A percentile compares a stretch with the other conserved stretches of the same genome.
These are phyloP conservation scores for Fistularia tabacaria DNA, from an alignment of 2,797 vertebrate genomes.

Conservation along the genomic window DNA sequence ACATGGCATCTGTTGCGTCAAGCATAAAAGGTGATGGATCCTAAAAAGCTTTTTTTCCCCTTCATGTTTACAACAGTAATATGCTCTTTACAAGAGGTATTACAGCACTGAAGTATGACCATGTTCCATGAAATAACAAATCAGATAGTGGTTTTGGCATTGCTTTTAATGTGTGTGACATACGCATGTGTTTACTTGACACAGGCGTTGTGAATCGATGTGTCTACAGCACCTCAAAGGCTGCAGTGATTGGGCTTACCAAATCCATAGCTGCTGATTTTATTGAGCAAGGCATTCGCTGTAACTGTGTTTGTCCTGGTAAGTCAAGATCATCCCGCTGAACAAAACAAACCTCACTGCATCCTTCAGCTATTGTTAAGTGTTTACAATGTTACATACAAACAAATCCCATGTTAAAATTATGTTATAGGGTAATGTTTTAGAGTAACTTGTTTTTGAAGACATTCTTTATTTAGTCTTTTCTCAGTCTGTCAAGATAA, in stretches of 20 bases:
- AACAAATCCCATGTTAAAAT: too few species aligned
- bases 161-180: constrained; percentile 27
- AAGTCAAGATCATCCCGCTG: constrained; percentile 16
- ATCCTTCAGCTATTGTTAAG: background rate
- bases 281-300: constrained; percentile 89
- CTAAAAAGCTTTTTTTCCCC: background rate
- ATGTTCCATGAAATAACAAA: constrained; percentile 59
- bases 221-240: constrained; percentile 90
- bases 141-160: constrained; percentile 30
- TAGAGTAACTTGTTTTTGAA: background rate
- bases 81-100: constrained; percentile 18
- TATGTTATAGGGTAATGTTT: too few species aligned
- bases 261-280: constrained; percentile 94
- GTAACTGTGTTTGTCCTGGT: constrained; percentile 83
- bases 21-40: constrained; percentile 86
- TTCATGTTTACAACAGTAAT: too few species aligned
- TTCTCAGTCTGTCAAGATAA: background rate
- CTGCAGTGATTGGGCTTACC: constrained; percentile 91
- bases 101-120: constrained; percentile 34
- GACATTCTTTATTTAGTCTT: constrained; percentile 1
- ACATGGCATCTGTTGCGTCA: constrained; percentile 94
- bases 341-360: constrained; percentile 1
- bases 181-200: constrained; percentile 34
- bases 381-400: too few species aligned
- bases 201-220: constrained; percentile 88